These are phyloP conservation scores for Trichonephila inaurata DNA, from an alignment of 1,140 invertebrate genomes.

Conservation along the genomic window DNA sequence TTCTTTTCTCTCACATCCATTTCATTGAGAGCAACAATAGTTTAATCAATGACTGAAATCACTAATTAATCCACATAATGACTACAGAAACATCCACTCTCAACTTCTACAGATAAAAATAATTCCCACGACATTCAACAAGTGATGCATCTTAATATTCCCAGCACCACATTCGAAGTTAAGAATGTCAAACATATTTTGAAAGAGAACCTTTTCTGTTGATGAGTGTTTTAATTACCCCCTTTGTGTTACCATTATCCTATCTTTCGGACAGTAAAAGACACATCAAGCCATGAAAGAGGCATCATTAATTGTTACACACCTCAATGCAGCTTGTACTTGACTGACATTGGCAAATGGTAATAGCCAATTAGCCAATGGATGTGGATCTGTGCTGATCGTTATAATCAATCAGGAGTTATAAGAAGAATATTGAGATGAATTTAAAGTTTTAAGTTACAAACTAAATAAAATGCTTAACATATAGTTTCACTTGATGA, in stretches of 20 bases:
- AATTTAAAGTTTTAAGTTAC: too few relatives aligned
- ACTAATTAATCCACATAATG: neutral
- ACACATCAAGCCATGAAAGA: neutral
- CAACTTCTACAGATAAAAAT: neutral
- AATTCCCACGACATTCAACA: neutral
- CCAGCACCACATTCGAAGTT: neutral
- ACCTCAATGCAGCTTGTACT: neutral
- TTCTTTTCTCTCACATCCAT: too few relatives aligned
- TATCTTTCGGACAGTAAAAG: neutral
- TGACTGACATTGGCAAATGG: neutral
- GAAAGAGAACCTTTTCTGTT: neutral
- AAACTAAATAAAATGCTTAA: too few relatives aligned
- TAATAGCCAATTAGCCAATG: neutral
- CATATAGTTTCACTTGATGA: too few relatives aligned
- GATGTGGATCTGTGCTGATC: neutral
- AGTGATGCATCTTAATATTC: neutral
- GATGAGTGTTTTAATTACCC: neutral
- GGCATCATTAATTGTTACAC: neutral
- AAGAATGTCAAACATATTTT: too few relatives aligned
- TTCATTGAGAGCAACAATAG: too few relatives aligned
- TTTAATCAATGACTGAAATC: neutral
- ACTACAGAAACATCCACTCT: neutral
- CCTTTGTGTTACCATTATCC: neutral
- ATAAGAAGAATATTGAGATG: too few relatives aligned
- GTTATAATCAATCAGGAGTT: too few relatives aligned